These are phyloP conservation scores for Sarcophaga peregrina DNA, from an alignment of 1,140 invertebrate genomes.

Conservation along the genomic window DNA sequence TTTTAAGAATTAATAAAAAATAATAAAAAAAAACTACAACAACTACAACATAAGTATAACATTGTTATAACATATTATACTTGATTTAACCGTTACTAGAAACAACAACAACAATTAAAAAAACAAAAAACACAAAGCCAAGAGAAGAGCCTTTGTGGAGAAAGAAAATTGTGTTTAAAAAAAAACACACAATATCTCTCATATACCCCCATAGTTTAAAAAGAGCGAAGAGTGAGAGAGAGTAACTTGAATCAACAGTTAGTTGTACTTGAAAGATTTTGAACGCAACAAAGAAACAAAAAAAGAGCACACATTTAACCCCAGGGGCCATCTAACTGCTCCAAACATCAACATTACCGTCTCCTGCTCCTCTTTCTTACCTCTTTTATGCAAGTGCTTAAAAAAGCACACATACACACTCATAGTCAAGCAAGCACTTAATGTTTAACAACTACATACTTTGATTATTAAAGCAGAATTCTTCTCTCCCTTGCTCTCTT, in stretches of 20 bases:
- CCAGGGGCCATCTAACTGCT: neutral
- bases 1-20: too few species aligned
- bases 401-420: neutral
- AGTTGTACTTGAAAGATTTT: neutral
- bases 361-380: neutral
- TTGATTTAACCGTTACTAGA: constrained; percentile 2
- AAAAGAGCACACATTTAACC: neutral
- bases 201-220: neutral
- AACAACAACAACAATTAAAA: neutral
- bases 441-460: neutral
- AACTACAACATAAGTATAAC: neutral
- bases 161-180: constrained; percentile 1
- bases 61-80: neutral
- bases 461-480: neutral
- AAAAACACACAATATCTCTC: neutral
- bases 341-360: neutral
- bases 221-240: too few species aligned
- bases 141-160: neutral
- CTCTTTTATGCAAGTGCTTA: neutral
- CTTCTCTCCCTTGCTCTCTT: too few species aligned
- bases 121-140: neutral
- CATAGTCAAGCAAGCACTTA: neutral
- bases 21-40: neutral
- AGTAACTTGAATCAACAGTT: neutral
- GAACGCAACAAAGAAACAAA: neutral